Percentiles rank a stretch among this genome's conserved stretches.
phyloP scores from a whole-genome alignment of 2,113 vertebrate genomes.

The Recurvirostra avosetta region DNA sequence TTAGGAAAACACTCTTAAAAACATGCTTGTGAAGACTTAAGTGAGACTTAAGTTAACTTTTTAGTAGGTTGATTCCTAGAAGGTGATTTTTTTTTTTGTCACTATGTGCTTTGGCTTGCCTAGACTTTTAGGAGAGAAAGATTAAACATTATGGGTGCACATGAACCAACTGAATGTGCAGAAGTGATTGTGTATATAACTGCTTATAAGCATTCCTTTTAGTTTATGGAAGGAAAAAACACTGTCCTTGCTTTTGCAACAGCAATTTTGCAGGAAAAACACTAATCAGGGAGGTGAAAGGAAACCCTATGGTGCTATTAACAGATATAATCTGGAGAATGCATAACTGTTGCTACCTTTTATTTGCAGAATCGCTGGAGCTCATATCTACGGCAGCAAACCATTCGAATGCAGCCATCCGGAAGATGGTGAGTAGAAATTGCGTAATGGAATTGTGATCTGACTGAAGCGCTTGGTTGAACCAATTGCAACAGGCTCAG shows the following conservation, averaged over 20 bases:
- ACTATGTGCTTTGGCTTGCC: background rate
- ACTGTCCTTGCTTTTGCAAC: background rate
- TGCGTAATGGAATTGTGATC: background rate
- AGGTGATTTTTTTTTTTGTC: background rate
- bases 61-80: background rate
- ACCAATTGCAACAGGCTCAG: background rate
- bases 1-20: background rate
- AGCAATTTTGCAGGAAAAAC: background rate
- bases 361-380: slow-evolving; percentile 89
- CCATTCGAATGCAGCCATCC: slow-evolving; percentile 95
- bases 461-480: background rate
- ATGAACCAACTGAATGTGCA: background rate
- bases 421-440: slow-evolving; percentile 88
- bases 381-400: slow-evolving; percentile 96
- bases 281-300: background rate
- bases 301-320: background rate
- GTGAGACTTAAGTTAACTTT: background rate
- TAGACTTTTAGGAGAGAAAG: background rate
- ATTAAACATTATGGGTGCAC: background rate
- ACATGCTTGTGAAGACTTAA: background rate
- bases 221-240: background rate
- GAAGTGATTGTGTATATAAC: background rate
- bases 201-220: background rate
- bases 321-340: background rate
- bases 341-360: background rate